Conservation (phyloP, 1,140 invertebrate species). For the Oryzaephilus surinamensis region DNA sequence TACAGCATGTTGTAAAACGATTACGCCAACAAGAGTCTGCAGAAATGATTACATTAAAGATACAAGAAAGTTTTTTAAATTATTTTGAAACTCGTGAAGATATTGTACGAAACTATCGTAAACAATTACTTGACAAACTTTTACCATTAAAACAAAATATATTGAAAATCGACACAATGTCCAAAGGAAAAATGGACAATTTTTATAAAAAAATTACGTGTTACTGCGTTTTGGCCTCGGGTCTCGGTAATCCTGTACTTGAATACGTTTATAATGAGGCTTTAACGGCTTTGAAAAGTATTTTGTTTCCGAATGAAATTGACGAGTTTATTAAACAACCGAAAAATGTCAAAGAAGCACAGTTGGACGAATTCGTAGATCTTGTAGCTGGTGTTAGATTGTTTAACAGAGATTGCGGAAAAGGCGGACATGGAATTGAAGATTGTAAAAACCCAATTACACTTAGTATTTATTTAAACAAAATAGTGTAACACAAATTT, state of each 20-base stretch:
- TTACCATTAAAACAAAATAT: no score
- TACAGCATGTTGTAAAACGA: no score
- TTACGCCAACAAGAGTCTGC: no score
- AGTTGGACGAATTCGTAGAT: slow-evolving; percentile 45
- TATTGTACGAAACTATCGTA: no score
- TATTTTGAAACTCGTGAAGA: no score
- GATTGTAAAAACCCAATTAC: slow-evolving; percentile 41
- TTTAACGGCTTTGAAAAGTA: slow-evolving; percentile 56
- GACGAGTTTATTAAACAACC: slow-evolving; percentile 45
- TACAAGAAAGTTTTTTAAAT: no score
- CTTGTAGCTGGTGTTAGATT: slow-evolving; percentile 53
- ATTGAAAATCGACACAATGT: no score
- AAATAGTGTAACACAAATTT: slow-evolving; percentile 1
- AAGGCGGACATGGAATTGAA: slow-evolving; percentile 53
- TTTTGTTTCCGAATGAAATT: slow-evolving; percentile 58
- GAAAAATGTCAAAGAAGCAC: slow-evolving; percentile 34
- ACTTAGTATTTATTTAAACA: neutral
- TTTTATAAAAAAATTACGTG: slow-evolving; percentile 55
- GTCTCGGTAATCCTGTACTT: slow-evolving; percentile 52
- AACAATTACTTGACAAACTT: no score
- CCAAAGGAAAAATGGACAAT: no score
- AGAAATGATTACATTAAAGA: no score
- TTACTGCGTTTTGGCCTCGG: slow-evolving; percentile 47
- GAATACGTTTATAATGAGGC: slow-evolving; percentile 47
- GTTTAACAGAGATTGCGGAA: slow-evolving; percentile 56